A percentile compares a stretch with the other conserved stretches of the same genome.
Conservation (phyloP, 1,140 invertebrate species). For the Aethina tumida region DNA sequence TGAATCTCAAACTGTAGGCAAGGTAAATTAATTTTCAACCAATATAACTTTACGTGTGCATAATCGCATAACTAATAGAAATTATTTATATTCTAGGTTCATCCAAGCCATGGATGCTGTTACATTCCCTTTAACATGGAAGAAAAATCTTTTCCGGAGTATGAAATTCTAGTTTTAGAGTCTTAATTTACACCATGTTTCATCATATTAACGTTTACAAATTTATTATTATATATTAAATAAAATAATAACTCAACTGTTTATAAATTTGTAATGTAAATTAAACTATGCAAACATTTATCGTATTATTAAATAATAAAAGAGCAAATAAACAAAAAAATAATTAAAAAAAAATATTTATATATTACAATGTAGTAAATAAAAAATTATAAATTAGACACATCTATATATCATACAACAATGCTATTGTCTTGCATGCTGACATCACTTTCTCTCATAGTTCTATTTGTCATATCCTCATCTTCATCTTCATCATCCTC, state of each 20-base stretch:
- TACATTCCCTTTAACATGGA: slow-evolving; percentile 63
- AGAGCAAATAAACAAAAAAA: slow-evolving; percentile 1
- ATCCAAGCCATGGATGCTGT: slow-evolving; percentile 52
- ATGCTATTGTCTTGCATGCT: slow-evolving; percentile 36
- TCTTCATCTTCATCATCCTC: slow-evolving; percentile 81
- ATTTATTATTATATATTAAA: neutral
- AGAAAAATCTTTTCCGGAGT: slow-evolving; percentile 46
- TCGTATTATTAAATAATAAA: neutral
- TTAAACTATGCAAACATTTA: neutral
- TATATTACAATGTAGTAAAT: neutral
- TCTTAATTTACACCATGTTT: slow-evolving; percentile 8
- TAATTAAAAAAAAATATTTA: neutral
- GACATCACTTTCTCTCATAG: slow-evolving; percentile 33
- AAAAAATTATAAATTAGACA: slow-evolving; percentile 1
- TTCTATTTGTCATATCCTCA: slow-evolving; percentile 41
- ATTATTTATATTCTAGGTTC: slow-evolving; percentile 37
- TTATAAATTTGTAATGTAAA: neutral
- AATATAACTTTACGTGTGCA: no score
- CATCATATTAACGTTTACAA: neutral
- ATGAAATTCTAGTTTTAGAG: slow-evolving; percentile 46
- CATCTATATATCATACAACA: slow-evolving; percentile 1
- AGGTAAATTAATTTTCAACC: slow-evolving; percentile 40
- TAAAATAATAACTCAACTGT: slow-evolving; percentile 3
- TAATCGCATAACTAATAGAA: slow-evolving; percentile 1
- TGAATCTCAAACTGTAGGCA: slow-evolving; percentile 58